Evolutionary conservation across 37 sponge, comb jelly and placozoan genomes (phyloP), one percentile per base, ranked within the genome.

Genomic region (Aphrocallistes beatrix): DNA sequence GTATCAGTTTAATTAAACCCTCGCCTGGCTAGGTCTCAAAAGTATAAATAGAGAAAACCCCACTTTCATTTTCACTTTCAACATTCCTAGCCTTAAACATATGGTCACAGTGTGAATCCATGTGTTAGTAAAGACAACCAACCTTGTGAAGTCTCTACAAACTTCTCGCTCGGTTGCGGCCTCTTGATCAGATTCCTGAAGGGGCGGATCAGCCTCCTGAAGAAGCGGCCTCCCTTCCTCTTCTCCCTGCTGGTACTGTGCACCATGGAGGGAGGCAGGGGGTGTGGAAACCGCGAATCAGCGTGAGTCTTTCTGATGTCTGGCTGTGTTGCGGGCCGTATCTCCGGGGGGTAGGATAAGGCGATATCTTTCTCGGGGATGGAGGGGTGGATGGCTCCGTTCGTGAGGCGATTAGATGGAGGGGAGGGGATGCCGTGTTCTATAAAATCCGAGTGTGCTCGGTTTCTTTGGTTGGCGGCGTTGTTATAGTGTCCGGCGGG

Each of bases 131-230:
- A n/a, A n/a, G n/a, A 47, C 21, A 60, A 60, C 75, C 3, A 60
- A 60, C 75, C 75, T 60, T 60, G 75, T 19, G 75, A 60, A 25
- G 75, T 60, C n/a, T 21, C 75, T 30, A 60, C 75, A 60, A 60
- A 60, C 21, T 60, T 60, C 75, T 60, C 75, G 21, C 75, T 60
- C 10, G 75, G 75, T 30, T 60, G 75, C 21, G 75, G 75, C n/a
- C 75, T 21, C 75, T 60, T 60, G 10, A 60, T 60, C 75, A 60
- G 21, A 60, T 60, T 60, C 75, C 75, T 60, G 75, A 60, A 60
- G 21, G 75, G 75, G 10, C 75, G 25, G 25, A 60, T 60, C 75
- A 60, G 21, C 34, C 75, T 60, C 21, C 75, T 3, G 75, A 60
- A 60, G 34, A 60, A 60, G 6, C 75, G 10, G 32, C 75, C 75